Conservation (phyloP, 2,888 invertebrate genomes). For the Orchesellides sinensis region DNA sequence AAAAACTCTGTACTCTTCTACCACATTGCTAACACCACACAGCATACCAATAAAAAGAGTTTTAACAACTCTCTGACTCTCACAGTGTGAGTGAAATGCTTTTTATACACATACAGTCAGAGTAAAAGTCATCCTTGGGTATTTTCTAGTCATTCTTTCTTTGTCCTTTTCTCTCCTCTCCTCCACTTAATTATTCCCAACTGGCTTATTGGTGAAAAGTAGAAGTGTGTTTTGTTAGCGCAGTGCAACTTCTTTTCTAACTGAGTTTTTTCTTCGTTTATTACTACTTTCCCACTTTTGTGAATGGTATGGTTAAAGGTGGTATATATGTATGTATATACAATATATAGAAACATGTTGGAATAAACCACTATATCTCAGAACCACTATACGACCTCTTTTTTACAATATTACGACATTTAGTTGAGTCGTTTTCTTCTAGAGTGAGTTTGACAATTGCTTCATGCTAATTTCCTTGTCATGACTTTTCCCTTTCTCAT, state of each 20-base stretch:
- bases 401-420: constrained; percentile 53
- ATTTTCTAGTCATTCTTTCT: not conserved
- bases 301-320: not conserved
- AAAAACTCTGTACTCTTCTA: constrained; percentile 1
- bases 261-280: not conserved
- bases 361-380: constrained; percentile 53
- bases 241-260: not conserved
- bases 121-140: constrained; percentile 39
- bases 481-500: constrained; percentile 62
- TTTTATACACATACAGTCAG: not conserved
- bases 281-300: not conserved
- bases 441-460: constrained; percentile 58
- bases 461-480: constrained; percentile 68
- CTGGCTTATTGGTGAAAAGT: constrained; percentile 45
- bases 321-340: too few relatives aligned
- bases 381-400: constrained; percentile 38
- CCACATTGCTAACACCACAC: constrained; percentile 5
- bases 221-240: not conserved
- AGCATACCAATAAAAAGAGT: not conserved
- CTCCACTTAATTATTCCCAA: constrained; percentile 64
- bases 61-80: not conserved
- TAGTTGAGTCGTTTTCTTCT: constrained; percentile 45
- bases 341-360: too few relatives aligned
- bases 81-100: not conserved
- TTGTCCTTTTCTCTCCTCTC: constrained; percentile 1